Evolutionary conservation across 2,113 vertebrate species (phyloP).

Genomic region (Arizona elegans): DNA sequence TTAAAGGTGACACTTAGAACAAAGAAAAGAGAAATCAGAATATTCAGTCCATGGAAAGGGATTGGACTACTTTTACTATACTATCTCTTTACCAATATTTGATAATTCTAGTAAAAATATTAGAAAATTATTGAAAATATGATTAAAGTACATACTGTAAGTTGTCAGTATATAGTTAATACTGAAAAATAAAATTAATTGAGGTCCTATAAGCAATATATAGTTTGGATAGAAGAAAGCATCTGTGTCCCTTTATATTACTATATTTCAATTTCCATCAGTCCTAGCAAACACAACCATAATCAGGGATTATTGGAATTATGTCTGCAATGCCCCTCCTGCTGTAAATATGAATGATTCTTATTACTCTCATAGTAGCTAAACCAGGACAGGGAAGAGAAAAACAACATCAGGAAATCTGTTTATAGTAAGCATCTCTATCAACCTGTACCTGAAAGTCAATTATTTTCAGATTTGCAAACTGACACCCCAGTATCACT

Average conservation of each 20-base stretch:
- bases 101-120: neutral
- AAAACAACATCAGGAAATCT: neutral
- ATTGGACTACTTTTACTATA: neutral
- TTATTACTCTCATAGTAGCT: neutral
- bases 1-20: neutral
- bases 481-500: neutral
- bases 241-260: neutral
- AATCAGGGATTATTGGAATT: neutral
- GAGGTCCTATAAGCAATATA: neutral
- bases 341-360: neutral
- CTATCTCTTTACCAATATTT: neutral
- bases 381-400: neutral
- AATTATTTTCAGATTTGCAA: neutral
- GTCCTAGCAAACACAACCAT: neutral
- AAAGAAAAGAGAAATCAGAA: neutral
- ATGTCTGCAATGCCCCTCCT: neutral
- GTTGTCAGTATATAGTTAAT: neutral
- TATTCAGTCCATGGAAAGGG: neutral
- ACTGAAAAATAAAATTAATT: neutral
- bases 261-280: neutral
- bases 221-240: neutral
- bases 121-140: neutral
- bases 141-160: neutral
- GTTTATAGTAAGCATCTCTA: neutral
- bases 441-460: neutral